These are phyloP conservation scores for Rhinichthys klamathensis DNA, from an alignment of 2,113 vertebrate species.

Conservation along the genomic window DNA sequence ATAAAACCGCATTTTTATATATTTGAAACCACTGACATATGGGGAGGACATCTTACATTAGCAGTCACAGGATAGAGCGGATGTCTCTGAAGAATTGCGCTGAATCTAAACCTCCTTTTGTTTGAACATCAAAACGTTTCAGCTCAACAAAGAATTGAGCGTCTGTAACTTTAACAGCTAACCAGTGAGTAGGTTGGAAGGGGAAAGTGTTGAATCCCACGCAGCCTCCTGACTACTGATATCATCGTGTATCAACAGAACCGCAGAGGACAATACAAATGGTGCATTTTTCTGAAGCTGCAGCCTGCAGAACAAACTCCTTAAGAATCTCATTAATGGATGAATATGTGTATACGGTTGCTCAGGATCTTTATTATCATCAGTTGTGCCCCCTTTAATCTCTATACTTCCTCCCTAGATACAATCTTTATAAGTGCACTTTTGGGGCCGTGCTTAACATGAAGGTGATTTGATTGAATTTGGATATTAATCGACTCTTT, in stretches of 20 bases:
- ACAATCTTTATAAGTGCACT: neutral
- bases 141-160: constrained; percentile 50
- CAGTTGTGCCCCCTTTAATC: neutral
- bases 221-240: constrained; percentile 61
- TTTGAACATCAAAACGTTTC: constrained; percentile 49
- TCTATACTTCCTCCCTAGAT: neutral
- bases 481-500: neutral
- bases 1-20: neutral
- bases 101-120: constrained; percentile 25
- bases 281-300: constrained; percentile 46
- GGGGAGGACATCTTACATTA: constrained; percentile 17
- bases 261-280: constrained; percentile 53
- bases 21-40: neutral
- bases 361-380: neutral
- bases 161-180: constrained; percentile 58
- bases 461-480: neutral
- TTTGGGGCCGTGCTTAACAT: neutral
- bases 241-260: constrained; percentile 53
- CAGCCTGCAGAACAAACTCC: constrained; percentile 27
- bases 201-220: constrained; percentile 61
- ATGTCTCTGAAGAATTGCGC: constrained; percentile 13
- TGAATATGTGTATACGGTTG: neutral
- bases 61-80: neutral
- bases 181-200: constrained; percentile 60
- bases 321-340: constrained; percentile 9